A percentile compares a stretch with the other conserved stretches of the same genome.
These are phyloP conservation scores for Hydractinia symbiolongicarpus DNA, from an alignment of 30 jellyfish, hydroid and myxozoan species.

Conservation along the genomic window DNA sequence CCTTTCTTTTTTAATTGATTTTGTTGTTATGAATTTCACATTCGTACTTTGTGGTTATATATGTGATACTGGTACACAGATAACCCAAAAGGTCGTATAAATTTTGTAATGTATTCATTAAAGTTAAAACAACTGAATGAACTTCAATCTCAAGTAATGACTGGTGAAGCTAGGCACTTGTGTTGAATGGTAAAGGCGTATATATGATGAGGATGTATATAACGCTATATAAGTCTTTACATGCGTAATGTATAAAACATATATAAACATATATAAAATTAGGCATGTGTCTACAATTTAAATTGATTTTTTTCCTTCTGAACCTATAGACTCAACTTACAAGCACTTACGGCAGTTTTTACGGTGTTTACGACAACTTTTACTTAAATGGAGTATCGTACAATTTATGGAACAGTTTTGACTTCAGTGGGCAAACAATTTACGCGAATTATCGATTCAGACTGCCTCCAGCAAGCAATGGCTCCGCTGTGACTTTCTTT, in stretches of 20 bases:
- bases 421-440: constrained; percentile 37
- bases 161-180: too few relatives aligned
- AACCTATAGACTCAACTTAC: constrained; percentile 55
- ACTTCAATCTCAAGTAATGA: too few relatives aligned
- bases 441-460: constrained; percentile 66
- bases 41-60: background rate
- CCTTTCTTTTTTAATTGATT: background rate
- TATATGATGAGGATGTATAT: too few relatives aligned
- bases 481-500: constrained; percentile 64
- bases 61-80: too few relatives aligned
- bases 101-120: too few relatives aligned
- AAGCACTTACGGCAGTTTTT: constrained; percentile 54
- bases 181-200: too few relatives aligned
- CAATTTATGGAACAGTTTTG: constrained; percentile 67
- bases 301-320: background rate
- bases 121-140: too few relatives aligned
- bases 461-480: constrained; percentile 41
- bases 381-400: constrained; percentile 51
- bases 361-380: constrained; percentile 79
- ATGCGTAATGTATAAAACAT: background rate
- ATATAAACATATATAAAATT: background rate
- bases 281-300: background rate
- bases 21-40: background rate
- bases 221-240: too few relatives aligned
- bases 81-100: too few relatives aligned